Evolutionary conservation across 1,140 invertebrate genomes (phyloP), one percentile per base, ranked within the genome.

Genomic region (Venturia canescens): DNA sequence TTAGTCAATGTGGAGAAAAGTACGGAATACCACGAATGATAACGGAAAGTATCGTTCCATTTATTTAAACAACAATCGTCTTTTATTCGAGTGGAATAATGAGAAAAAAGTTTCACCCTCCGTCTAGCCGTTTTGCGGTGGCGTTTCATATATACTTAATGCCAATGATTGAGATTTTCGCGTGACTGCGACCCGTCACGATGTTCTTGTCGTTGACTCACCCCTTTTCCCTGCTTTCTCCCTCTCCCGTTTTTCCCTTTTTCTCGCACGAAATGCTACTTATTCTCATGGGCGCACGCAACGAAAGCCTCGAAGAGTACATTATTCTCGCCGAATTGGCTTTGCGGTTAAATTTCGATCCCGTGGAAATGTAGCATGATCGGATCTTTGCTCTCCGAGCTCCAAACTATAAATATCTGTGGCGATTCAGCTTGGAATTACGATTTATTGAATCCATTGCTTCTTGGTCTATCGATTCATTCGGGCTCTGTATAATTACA

Each of bases 131-230:
- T 29, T 27, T 27, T 34, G 7, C 5, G 31, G 70, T 48, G 66
- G 23, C 71, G 23, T 71, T 48, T 74, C 44, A 26, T 53, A 74
- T 74, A 74, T 74, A 44, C 13, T 74, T 48, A 74, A 74, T 50
- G 44, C 71, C 71, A 74, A 74, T 74, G 71, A 74, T 74, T 50
- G 71, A 74, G 71, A 48, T 53, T 74, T 48, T 74, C 44, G 71
- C 71, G 71, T 74, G 71, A 74, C 48, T 50, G 44, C 23, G 13
- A 63, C 81, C 63, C 81, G 79, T 81, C 63, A 75, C 77, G 34
- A 48, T 50, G 50, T 78, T 34, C 71, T 23, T 53, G 71, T 53
- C 82, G 79, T 80, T 74, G 76, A 60, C 78, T 80, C 72, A 57
- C 63, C 71, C 66, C 44, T 57, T 76, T 44, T 81, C 31, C 27